Conservation (phyloP, 1,140 invertebrate genomes). For the Diprion similis region DNA sequence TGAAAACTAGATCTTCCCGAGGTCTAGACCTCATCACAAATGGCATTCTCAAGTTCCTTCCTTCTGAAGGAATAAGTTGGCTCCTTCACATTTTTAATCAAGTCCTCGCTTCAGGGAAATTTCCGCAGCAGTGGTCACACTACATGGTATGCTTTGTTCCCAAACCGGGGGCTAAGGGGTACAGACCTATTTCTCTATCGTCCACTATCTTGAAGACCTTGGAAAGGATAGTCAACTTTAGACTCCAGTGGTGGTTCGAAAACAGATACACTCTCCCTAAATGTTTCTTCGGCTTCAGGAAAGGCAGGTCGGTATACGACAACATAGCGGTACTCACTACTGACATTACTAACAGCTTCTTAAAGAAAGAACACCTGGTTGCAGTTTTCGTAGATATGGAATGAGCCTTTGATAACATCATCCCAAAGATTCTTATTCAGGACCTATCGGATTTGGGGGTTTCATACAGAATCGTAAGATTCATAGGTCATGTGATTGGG, state of each 20-base stretch:
- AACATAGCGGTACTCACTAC: neutral
- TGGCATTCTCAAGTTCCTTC: neutral
- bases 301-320: neutral
- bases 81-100: neutral
- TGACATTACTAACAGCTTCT: neutral
- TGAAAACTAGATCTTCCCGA: neutral
- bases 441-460: constrained; percentile 7
- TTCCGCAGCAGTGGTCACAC: neutral
- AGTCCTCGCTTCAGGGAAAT: neutral
- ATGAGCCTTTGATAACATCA: constrained; percentile 13
- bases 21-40: neutral
- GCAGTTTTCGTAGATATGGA: constrained; percentile 24
- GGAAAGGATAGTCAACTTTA: neutral
- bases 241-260: neutral
- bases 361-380: neutral
- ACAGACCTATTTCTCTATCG: neutral
- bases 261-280: neutral
- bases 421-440: constrained; percentile 14
- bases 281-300: neutral
- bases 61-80: neutral
- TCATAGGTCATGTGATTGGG: constrained; percentile 23
- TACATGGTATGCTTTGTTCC: neutral
- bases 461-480: constrained; percentile 10
- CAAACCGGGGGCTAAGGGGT: neutral
- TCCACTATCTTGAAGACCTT: neutral